Conservation (phyloP, 2,797 vertebrate species). For the Remorina albescens region DNA sequence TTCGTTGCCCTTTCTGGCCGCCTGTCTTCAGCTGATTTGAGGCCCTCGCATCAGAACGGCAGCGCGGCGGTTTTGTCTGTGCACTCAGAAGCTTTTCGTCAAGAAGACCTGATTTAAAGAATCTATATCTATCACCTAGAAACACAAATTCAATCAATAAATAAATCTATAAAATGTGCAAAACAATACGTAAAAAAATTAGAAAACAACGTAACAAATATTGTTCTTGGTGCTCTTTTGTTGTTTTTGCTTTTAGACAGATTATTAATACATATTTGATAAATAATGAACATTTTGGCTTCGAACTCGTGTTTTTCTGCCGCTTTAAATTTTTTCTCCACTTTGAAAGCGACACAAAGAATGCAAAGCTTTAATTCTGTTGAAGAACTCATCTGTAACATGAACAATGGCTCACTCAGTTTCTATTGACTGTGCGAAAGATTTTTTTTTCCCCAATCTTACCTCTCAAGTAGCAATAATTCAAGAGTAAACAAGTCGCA, state of each 20-base stretch:
- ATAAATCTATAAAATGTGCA: too few relatives aligned
- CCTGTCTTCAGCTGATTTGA: constrained; percentile 7
- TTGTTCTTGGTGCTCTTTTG: too few relatives aligned
- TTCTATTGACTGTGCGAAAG: neutral
- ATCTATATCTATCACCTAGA: neutral
- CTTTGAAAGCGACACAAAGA: neutral
- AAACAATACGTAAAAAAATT: too few relatives aligned
- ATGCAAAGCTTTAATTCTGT: neutral
- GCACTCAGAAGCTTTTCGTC: neutral
- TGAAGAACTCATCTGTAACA: neutral
- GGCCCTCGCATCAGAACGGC: too few relatives aligned
- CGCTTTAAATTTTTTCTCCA: too few relatives aligned
- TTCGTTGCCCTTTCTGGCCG: constrained; percentile 11
- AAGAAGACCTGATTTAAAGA: neutral
- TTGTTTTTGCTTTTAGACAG: too few relatives aligned
- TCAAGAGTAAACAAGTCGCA: neutral
- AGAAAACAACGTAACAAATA: too few relatives aligned
- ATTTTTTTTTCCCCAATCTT: neutral
- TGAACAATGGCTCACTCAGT: neutral
- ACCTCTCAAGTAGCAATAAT: neutral
- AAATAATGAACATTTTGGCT: too few relatives aligned
- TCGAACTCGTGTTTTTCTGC: neutral
- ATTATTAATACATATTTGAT: too few relatives aligned
- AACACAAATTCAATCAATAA: neutral
- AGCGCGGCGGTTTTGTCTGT: neutral